These are phyloP conservation scores for Amblyteles armatorius DNA, from an alignment of 2,888 invertebrate genomes.

Conservation along the genomic window DNA sequence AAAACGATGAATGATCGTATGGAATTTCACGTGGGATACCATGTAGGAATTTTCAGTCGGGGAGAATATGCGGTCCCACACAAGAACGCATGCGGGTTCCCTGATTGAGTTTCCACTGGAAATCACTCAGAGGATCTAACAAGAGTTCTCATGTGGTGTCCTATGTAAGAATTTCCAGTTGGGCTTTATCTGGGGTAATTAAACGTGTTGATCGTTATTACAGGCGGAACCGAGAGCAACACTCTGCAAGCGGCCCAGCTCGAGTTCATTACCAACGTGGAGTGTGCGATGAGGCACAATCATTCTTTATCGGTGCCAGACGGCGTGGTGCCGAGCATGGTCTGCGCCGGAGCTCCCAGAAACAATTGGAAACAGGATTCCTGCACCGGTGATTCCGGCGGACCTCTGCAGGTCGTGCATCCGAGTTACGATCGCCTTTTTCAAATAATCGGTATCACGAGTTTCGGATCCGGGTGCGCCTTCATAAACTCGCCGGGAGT, in stretches of 20 bases:
- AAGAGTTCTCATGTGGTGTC: no score
- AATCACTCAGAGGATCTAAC: no score
- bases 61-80: no score
- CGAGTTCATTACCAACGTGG: constrained; percentile 80
- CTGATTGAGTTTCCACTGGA: no score
- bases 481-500: constrained; percentile 82
- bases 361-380: constrained; percentile 80
- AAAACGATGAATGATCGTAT: no score
- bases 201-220: constrained; percentile 1
- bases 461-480: constrained; percentile 84
- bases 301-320: constrained; percentile 72
- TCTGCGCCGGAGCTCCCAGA: constrained; percentile 85
- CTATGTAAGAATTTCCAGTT: not conserved
- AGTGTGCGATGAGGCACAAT: constrained; percentile 78
- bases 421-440: constrained; percentile 80
- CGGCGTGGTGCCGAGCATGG: constrained; percentile 82
- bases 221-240: constrained; percentile 80
- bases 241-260: constrained; percentile 84
- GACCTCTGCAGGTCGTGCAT: constrained; percentile 78
- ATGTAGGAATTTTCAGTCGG: no score
- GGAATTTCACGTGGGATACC: no score
- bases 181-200: no score
- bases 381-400: constrained; percentile 79
- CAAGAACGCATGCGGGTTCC: no score
- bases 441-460: constrained; percentile 83